Base-by-base conservation (phyloP, 1,140 invertebrate species). In the Drosophila lini region DNA sequence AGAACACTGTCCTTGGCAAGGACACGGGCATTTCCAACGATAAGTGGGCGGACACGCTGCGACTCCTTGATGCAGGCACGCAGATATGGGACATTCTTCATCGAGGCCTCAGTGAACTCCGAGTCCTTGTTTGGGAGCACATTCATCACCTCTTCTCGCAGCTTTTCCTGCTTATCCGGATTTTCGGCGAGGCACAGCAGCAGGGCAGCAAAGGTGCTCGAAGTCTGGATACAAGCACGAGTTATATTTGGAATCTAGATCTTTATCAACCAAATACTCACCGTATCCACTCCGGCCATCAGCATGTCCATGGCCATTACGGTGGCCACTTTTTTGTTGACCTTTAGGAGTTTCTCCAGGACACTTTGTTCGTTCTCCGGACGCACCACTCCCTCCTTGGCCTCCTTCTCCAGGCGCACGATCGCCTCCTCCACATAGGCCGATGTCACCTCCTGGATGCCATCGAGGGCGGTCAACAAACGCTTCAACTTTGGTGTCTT, bases 21-120 rank as follows among this genome's bases (percentile, higher is more conserved):
- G 19, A 70, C 71, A 41, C 95, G 92, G 2, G 93, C 53, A 57
- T 93, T 94, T n/a, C 93, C 94, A 0, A 93, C 60, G 0, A 93
- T 84, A 0, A 95, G 90, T 0, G 94, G 94, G 62, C 93, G 88
- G 0, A 95, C 40, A 64, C 94, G 93, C 47, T 94, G 93, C 0
- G 94, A 93, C 91, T 96, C 95, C 78, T 95, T 95, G 10, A 96
- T 92, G 55, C 94, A 95, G 5, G 95, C 95, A 68, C 94, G 94
- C 9, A 96, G 79, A 81, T 96, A 96, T 0, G 93, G 93, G 60
- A 95, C 92, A 47, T 94, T 91, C 47, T 93, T 93, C 32, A 96
- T 86, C 5, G 92, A 91, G 1, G 94, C 91, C 11, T 92, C 91
- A 3, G 94, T 95, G 9, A 96, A 90, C 8, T 92, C 88, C 2